A percentile compares a stretch with the other conserved stretches of the same genome.
These are phyloP conservation scores for Sphyrna mokarran DNA, from an alignment of 2,113 vertebrate species.

Conservation along the genomic window DNA sequence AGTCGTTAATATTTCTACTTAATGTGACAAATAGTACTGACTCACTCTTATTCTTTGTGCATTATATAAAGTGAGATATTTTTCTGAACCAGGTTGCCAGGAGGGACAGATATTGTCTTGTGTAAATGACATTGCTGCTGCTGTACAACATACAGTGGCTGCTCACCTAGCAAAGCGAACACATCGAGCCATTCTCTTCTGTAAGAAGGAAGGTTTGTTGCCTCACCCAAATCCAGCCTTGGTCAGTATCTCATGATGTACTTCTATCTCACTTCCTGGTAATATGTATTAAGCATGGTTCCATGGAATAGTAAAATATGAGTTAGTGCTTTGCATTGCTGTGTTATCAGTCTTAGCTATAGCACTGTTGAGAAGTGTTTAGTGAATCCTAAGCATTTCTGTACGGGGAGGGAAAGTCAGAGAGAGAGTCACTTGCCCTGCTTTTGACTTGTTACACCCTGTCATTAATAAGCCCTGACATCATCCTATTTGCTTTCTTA, in stretches of 20 bases:
- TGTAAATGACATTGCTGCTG: conserved; percentile 76
- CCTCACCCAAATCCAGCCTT: conserved; percentile 56
- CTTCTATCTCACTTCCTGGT: not conserved
- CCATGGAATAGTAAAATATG: not conserved
- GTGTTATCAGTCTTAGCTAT: not conserved
- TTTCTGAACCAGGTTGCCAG: conserved; percentile 60
- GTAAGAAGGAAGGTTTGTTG: conserved; percentile 62
- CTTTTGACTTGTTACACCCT: not conserved
- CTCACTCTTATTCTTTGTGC: not conserved
- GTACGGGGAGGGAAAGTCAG: not conserved
- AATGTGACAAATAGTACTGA: not conserved
- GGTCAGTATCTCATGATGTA: conserved; percentile 55
- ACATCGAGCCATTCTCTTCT: conserved; percentile 82
- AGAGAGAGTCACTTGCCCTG: not conserved
- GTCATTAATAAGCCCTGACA: not conserved
- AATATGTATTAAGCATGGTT: not conserved
- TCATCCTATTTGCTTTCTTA: not conserved
- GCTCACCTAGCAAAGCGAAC: conserved; percentile 74
- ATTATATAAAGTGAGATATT: conserved; percentile 15
- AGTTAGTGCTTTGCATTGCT: not conserved
- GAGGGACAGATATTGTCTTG: conserved; percentile 72
- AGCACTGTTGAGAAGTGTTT: not conserved
- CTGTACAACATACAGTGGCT: conserved; percentile 64
- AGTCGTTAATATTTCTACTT: not conserved
- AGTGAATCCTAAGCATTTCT: not conserved